Base-by-base conservation (phyloP, 1,140 invertebrate species). In the Heliconius hewitsoni region DNA sequence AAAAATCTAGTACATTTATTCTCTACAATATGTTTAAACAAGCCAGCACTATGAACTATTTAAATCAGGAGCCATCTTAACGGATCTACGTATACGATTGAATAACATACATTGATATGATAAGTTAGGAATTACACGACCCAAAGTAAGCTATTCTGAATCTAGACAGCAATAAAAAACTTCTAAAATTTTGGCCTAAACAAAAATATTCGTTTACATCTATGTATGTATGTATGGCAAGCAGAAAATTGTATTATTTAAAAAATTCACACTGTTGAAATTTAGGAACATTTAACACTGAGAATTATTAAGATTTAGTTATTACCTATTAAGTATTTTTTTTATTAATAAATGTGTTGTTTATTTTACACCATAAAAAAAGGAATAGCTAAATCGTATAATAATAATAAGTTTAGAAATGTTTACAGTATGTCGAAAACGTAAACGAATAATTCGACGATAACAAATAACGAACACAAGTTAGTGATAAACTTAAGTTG, bases 281-380 rank as follows among this genome's bases (percentile, higher is more conserved):
- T 94, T 93, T 94, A 94, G 93, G 93, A 94, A 94, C 93, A 93
- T 94, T 92, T 89, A 94, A 94, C 93, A 93, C 88, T 93, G 90
- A 93, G 90, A 93, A 90, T 94, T 92, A 90, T 92, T 91, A 91
- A 90, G 91, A 90, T 86, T 91, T 91, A 87, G 86, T 87, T 91
- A 92, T 94, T 90, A 89, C 83, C 89, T 93, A 94, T 90, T 91
- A 87, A 88, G 82, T 90, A 89, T 86, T 46, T 82, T 75, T 78
- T 73, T 89, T 82, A 83, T 80, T 88, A 86, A 84, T 71, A 37
- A 60, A 60, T 84, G 81, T 81, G 81, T 83, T 83, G 79, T 87
- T 84, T 86, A 86, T 84, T 87, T 87, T 89, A 81, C 71, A 77
- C 76, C 34, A 37, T 8, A 57, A 81, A 84, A 87, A 78, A 85